Evolutionary conservation across 2,113 vertebrate species (phyloP).

Genomic region (Mesoclemmys tuberculata): DNA sequence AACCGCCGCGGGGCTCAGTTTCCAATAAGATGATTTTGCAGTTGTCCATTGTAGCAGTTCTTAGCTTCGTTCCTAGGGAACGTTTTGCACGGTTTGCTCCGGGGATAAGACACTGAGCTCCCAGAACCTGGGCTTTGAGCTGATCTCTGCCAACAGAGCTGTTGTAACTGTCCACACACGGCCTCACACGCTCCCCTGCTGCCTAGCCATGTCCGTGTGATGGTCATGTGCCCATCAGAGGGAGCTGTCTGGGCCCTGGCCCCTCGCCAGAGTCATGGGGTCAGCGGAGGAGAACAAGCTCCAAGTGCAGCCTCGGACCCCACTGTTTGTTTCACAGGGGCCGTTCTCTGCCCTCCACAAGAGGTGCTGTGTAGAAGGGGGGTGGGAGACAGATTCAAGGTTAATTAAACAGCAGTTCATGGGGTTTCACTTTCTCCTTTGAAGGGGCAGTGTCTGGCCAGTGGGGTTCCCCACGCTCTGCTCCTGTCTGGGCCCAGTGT

Average conservation of each 20-base stretch:
- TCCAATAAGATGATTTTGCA: neutral
- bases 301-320: neutral
- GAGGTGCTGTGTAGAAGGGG: too few species aligned
- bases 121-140: neutral
- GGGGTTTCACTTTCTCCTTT: neutral
- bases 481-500: neutral
- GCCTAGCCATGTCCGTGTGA: neutral
- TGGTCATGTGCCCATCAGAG: neutral
- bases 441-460: too few species aligned
- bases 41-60: neutral
- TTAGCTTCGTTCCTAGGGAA: neutral
- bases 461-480: too few species aligned
- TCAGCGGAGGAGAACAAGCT: neutral
- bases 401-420: neutral
- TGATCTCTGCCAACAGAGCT: neutral
- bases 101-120: neutral
- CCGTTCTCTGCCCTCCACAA: neutral
- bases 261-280: neutral
- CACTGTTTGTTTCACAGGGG: neutral
- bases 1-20: neutral
- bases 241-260: neutral
- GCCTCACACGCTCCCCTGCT: neutral
- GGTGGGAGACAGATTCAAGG: neutral
- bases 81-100: neutral
- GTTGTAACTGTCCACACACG: neutral